phyloP scores from a whole-genome alignment of 1,140 invertebrate species.

The Drosophila cardini region DNA sequence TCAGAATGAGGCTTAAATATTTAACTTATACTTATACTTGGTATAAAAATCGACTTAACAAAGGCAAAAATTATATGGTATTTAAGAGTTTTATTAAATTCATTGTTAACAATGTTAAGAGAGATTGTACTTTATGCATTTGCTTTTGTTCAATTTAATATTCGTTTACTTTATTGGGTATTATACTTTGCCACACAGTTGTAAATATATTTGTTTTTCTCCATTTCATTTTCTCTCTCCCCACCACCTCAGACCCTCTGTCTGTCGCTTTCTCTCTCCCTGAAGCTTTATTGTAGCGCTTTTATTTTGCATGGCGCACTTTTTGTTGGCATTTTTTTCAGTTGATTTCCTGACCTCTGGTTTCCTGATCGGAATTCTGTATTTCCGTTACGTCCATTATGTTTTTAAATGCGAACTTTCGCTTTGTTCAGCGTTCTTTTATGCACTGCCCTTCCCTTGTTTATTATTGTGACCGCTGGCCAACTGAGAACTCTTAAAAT shows the following conservation, averaged over 20 bases:
- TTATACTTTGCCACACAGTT: constrained; percentile 24
- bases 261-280: constrained; percentile 19
- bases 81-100: background rate
- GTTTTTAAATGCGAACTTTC: constrained; percentile 70
- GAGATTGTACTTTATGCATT: constrained; percentile 4
- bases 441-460: constrained; percentile 4
- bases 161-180: constrained; percentile 41
- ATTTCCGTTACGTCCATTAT: constrained; percentile 79
- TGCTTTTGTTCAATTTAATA: constrained; percentile 37
- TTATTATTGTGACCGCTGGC: constrained; percentile 37
- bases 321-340: constrained; percentile 73
- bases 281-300: constrained; percentile 14
- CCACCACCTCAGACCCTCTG: background rate
- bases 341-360: constrained; percentile 74
- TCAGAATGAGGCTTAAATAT: constrained; percentile 17
- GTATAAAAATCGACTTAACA: background rate
- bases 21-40: constrained; percentile 21
- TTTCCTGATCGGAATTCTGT: constrained; percentile 80
- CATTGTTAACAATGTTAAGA: constrained; percentile 19
- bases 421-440: constrained; percentile 38
- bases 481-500: constrained; percentile 23
- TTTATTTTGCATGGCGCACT: constrained; percentile 54
- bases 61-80: background rate
- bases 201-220: constrained; percentile 44
- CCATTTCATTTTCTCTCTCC: constrained; percentile 19